Evolutionary conservation across 2,113 vertebrate genomes (phyloP), one percentile per base, ranked within the genome.

Genomic region (Grus americana): DNA sequence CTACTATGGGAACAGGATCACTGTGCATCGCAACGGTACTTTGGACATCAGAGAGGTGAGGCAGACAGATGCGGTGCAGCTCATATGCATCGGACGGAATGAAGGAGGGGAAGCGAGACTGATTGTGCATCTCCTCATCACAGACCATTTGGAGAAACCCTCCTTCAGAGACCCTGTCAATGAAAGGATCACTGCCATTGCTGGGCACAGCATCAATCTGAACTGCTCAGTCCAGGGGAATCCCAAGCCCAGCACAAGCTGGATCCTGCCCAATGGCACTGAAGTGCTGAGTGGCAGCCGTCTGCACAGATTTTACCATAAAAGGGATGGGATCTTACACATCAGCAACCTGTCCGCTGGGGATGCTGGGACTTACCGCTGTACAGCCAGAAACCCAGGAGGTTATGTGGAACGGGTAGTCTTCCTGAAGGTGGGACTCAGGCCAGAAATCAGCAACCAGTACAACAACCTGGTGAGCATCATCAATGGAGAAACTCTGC

Each of bases 11-110:
- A 98, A 96, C 74, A 97, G 99, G 63, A 97, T 99, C 84, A 98
- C 98, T 1, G 98, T 99, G 54, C 98, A 99, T 66, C 97, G 65
- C n/a, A 99, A 99, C 8, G 99, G 99, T 3, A 99, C 99, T 0
- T 76, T 99, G 95, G 99, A 99, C 79, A 98, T 99, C 49, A 97
- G 80, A 36, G 97, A 92, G 0, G 78, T 98, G 46, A 97, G 98
- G n/a, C 97, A 61, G 67, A 98, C 97, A 0, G 99, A 99, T 8
- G 98, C 98, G 0, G 98, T 98, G 32, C 98, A 98, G 54, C 97
- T 99, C 10, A 88, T 90, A 26, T 99, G 99, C 81, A 98, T 99
- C 0, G 99, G 98, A 2, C 98, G 98, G 29, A 99, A 99, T 0
- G 99, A 99, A 93, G 99, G 99, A 5, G 99, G 99, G 0, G 99